phyloP scores from a whole-genome alignment of 2,113 vertebrate genomes.

The Eulacestoma nigropectus region DNA sequence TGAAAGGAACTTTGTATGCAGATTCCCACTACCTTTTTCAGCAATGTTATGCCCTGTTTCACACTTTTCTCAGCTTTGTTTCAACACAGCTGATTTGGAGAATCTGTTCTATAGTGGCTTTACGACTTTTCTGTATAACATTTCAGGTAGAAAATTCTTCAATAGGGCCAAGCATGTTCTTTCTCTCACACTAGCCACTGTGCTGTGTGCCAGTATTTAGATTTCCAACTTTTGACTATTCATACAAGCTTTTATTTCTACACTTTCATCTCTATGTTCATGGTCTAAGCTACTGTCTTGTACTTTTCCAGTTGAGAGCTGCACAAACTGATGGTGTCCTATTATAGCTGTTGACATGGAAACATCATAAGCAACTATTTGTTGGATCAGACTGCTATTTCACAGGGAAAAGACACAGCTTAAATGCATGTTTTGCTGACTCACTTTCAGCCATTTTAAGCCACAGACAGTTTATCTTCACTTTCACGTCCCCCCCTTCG shows the following conservation, averaged over 20 bases:
- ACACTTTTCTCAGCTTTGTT: background rate
- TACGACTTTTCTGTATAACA: background rate
- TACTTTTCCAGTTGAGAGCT: background rate
- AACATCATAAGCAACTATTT: conserved; percentile 11
- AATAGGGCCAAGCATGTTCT: background rate
- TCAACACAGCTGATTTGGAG: background rate
- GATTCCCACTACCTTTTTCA: background rate
- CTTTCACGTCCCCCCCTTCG: background rate
- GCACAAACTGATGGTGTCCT: background rate
- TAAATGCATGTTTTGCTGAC: conserved; percentile 37
- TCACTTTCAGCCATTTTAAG: conserved; percentile 53
- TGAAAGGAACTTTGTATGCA: background rate
- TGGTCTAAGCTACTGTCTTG: background rate
- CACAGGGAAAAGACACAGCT: background rate
- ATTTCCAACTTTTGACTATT: background rate
- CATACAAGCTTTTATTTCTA: background rate
- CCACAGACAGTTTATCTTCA: conserved; percentile 1
- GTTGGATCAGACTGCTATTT: background rate
- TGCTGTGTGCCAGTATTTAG: background rate
- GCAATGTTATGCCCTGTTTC: background rate
- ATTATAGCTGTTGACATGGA: conserved; percentile 42
- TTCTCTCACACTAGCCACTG: background rate
- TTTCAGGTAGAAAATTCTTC: background rate
- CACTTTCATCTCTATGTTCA: background rate
- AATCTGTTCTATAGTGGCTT: background rate